Percentiles rank a stretch among this genome's conserved stretches.
phyloP scores from a whole-genome alignment of 2,797 vertebrate genomes.

The Thaleichthys pacificus region DNA sequence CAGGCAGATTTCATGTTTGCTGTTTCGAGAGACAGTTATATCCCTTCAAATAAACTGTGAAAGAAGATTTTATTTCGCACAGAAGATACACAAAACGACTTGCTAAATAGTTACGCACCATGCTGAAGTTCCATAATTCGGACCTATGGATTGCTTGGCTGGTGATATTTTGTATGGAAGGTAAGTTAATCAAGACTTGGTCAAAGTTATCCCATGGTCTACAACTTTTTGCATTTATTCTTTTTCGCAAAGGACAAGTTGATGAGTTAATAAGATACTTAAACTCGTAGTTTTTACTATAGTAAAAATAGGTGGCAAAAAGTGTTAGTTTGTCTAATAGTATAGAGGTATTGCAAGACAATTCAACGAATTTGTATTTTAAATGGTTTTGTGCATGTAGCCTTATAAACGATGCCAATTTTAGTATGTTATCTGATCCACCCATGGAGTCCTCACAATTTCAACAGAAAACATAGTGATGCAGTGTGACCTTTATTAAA shows the following conservation, averaged over 20 bases:
- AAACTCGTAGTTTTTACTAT: background rate
- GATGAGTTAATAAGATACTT: background rate
- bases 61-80: constrained; percentile 27
- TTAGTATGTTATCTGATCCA: constrained; percentile 35
- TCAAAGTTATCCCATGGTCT: background rate
- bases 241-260: background rate
- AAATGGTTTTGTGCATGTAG: constrained; percentile 29
- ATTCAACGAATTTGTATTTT: constrained; percentile 49
- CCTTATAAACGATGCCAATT: too few species aligned
- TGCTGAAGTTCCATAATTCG: constrained; percentile 81
- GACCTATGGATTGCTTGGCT: constrained; percentile 83
- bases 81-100: constrained; percentile 27
- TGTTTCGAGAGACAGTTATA: constrained; percentile 41
- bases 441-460: constrained; percentile 52
- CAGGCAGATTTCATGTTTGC: constrained; percentile 33
- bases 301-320: background rate
- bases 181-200: constrained; percentile 60
- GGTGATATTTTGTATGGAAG: constrained; percentile 74
- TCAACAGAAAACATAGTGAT: constrained; percentile 45
- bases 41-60: constrained; percentile 45
- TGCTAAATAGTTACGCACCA: constrained; percentile 51
- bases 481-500: constrained; percentile 33
- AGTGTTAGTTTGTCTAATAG: too few species aligned
- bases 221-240: background rate
- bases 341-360: background rate